These are phyloP conservation scores for Mamestra configurata DNA, from an alignment of 1,140 invertebrate species.

Conservation along the genomic window DNA sequence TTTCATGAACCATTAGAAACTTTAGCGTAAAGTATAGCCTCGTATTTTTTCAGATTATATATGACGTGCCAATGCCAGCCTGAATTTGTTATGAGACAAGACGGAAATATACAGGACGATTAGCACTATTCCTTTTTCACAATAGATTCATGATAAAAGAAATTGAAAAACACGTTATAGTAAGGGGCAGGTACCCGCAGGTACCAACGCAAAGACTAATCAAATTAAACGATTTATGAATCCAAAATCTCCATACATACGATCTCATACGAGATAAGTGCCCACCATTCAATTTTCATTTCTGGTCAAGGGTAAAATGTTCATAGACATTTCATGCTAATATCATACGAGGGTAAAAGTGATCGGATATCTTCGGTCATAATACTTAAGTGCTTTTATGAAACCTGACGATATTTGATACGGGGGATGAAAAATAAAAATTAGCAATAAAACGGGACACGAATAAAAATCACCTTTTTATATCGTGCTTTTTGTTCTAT, in stretches of 20 bases:
- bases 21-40: too few species aligned
- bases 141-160: too few species aligned
- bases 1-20: too few species aligned
- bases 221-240: constrained; percentile 9
- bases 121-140: too few species aligned
- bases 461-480: constrained; percentile 43
- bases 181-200: too few species aligned
- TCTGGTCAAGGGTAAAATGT: constrained; percentile 42
- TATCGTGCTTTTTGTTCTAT: neutral
- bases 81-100: too few species aligned
- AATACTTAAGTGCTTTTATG: constrained; percentile 44
- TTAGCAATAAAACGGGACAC: constrained; percentile 48
- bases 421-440: constrained; percentile 48
- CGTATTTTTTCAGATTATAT: too few species aligned
- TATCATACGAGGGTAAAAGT: constrained; percentile 42
- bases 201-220: neutral
- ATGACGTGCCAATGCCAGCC: too few species aligned
- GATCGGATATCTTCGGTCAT: constrained; percentile 44
- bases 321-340: constrained; percentile 49
- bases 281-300: constrained; percentile 43
- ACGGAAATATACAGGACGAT: too few species aligned
- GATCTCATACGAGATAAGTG: constrained; percentile 27
- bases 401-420: constrained; percentile 48
- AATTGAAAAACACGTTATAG: too few species aligned
- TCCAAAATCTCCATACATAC: constrained; percentile 23